Percentiles rank a stretch among this genome's conserved stretches.
These are phyloP conservation scores for Hyppa rectilinea DNA, from an alignment of 2,888 invertebrate genomes.

Conservation along the genomic window DNA sequence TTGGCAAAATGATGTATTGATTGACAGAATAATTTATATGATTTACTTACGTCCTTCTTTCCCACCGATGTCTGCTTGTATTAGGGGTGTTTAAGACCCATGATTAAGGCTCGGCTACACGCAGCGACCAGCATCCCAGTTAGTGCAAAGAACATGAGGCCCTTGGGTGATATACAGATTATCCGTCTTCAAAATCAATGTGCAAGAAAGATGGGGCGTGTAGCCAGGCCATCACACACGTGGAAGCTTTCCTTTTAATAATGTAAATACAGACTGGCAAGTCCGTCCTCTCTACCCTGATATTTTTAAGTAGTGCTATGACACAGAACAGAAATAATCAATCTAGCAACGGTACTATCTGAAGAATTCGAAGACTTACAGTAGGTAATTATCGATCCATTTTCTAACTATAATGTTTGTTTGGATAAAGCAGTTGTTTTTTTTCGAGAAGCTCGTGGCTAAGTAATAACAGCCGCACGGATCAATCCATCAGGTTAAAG, in stretches of 20 bases:
- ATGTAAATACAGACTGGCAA: constrained; percentile 28
- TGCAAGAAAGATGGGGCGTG: not conserved
- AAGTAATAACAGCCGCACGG: too few species aligned
- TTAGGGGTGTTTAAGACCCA: not conserved
- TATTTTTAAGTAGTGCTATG: constrained; percentile 22
- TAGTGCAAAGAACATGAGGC: not conserved
- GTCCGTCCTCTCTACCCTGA: constrained; percentile 39
- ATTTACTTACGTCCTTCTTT: not conserved
- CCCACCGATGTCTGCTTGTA: constrained; percentile 36
- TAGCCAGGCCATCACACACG: not conserved
- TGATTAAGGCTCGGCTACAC: not conserved
- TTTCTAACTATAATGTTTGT: not conserved
- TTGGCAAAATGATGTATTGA: constrained; percentile 3
- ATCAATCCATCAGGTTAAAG: too few species aligned
- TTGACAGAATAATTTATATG: constrained; percentile 13
- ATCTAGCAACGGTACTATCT: not conserved
- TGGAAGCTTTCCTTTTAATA: constrained; percentile 12
- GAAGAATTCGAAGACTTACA: not conserved
- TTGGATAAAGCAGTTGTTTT: not conserved
- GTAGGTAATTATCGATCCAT: not conserved
- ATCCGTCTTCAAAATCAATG: too few species aligned
- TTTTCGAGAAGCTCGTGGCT: too few species aligned
- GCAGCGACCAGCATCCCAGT: not conserved
- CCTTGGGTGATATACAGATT: not conserved
- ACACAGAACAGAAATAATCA: not conserved